Conservation (phyloP, 2,113 vertebrate species). For the Perca flavescens region DNA sequence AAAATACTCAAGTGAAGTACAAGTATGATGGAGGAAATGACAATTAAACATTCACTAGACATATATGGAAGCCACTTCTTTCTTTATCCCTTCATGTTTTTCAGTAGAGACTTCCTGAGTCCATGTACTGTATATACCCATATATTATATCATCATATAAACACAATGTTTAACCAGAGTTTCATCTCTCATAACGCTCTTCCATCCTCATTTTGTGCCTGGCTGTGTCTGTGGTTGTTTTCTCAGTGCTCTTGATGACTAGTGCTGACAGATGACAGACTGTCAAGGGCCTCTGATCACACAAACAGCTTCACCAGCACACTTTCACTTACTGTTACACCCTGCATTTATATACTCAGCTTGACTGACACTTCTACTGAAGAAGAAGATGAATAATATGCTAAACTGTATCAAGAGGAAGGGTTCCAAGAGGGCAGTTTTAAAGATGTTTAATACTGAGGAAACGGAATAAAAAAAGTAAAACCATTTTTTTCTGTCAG, state of each 20-base stretch:
- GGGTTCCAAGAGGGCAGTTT: too few species aligned
- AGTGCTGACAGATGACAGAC: slow-evolving; percentile 79
- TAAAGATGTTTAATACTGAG: not conserved
- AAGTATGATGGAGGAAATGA: not conserved
- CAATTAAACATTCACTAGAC: not conserved
- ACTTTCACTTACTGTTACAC: slow-evolving; percentile 69
- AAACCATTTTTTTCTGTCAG: slow-evolving; percentile 16
- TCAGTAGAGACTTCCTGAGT: not conserved
- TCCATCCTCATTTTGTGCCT: slow-evolving; percentile 34
- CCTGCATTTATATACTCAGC: slow-evolving; percentile 27
- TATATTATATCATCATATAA: slow-evolving; percentile 20
- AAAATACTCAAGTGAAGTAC: too few species aligned
- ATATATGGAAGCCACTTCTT: not conserved
- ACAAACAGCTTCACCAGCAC: slow-evolving; percentile 63
- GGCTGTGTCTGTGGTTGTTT: slow-evolving; percentile 70
- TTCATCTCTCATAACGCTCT: slow-evolving; percentile 31
- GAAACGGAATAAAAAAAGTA: not conserved
- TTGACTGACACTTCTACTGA: slow-evolving; percentile 1
- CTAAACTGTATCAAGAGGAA: not conserved
- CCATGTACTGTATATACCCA: slow-evolving; percentile 11
- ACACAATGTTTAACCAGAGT: slow-evolving; percentile 45
- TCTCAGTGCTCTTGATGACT: slow-evolving; percentile 62
- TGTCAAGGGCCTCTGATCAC: slow-evolving; percentile 79
- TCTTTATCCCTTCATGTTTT: not conserved
- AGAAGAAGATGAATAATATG: not conserved